Base-by-base conservation (phyloP, 2,113 vertebrate species). In the Rhinoptilus africanus region DNA sequence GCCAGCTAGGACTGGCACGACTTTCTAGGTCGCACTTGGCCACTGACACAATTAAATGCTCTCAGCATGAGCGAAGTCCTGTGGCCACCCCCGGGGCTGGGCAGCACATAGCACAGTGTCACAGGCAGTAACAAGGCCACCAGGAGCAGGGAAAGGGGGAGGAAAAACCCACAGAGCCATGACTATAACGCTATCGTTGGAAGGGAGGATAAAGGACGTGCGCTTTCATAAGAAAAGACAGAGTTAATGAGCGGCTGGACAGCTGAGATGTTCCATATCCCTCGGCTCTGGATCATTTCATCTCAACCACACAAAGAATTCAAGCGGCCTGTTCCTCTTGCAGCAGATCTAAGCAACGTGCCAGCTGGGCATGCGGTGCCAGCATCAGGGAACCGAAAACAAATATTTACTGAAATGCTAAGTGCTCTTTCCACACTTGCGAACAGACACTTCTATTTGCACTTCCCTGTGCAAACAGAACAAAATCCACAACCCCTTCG, bases 361-460 rank as follows among this genome's bases (percentile, higher is more conserved):
- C 90, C 91, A 92, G 82, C 90, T 34, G 85, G 82, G n/a, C 85
- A 41, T 26, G 5, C 0, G 3, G 90, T 23, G 28, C 82, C 88
- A 27, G 53, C 90, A 35, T 7, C 72, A 22, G 75, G 75, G 68
- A 92, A 81, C 90, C 4, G 2, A 67, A 37, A 86, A 10, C 91
- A 93, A 96, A 95, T 96, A 95, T 13, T 79, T 60, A 50, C 71
- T 6, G 41, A 76, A 21, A 67, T 32, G 4, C 95, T 96, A 83
- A 96, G 95, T 92, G 96, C 96, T 95, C 68, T 82, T 85, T 92
- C 92, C 94, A 86, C 85, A n/a, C 96, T 83, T 34, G 64, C 0
- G 66, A 86, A 34, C 89, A 85, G 77, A 91, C 79, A 51, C 57
- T 67, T 8, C 5, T 94, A 11, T 97, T 96, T 94, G 90, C 92